Base-by-base conservation (phyloP, 2,888 invertebrate genomes). In the Drosophila mimetica region DNA sequence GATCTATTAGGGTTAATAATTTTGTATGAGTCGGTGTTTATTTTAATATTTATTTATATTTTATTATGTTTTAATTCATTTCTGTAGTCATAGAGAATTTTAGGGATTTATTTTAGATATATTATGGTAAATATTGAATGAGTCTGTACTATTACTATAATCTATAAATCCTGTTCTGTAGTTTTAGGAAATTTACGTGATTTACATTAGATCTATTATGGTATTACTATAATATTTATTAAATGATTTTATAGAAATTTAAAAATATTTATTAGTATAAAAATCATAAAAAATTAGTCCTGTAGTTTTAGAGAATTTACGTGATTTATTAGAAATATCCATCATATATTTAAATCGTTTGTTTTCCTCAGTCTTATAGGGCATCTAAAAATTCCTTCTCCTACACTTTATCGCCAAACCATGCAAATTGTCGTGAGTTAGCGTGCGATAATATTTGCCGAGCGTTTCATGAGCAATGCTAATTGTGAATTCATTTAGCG, bases 401-500 rank as follows among this genome's bases (percentile, higher is more conserved):
- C 2, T 20, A 44, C 4, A 14, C 16, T 34, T 25, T 41, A 37
- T 58, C 46, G 28, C 28, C 16, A 9, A 39, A n/a, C 18, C 47
- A 55, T 36, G 48, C 39, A 67, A 67, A 67, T 53, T 48, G 52
- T 25, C 28, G 16, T 34, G 36, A 70, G 51, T 48, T 53, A 70
- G 44, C 44, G 53, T 48, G 51, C 51, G 60, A 39, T 37, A 50
- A 53, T 70, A 61, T 50, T 50, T 70, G 50, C 8, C 34, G 14
- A 44, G 48, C 53, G 42, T 44, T 48, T 39, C 16, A 60, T 44
- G 41, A 53, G 52, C 69, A 53, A 39, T 37, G 48, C 55, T 54
- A 69, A 69, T 70, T 70, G 61, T 53, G 37, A 53, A 60, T 70
- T 60, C 41, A 50, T 69, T 60, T 69, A 53, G 70, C 69, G 41